Evolutionary conservation across 2,888 invertebrate genomes (phyloP), one percentile per base, ranked within the genome.

Genomic region (Oscheius sp.): DNA sequence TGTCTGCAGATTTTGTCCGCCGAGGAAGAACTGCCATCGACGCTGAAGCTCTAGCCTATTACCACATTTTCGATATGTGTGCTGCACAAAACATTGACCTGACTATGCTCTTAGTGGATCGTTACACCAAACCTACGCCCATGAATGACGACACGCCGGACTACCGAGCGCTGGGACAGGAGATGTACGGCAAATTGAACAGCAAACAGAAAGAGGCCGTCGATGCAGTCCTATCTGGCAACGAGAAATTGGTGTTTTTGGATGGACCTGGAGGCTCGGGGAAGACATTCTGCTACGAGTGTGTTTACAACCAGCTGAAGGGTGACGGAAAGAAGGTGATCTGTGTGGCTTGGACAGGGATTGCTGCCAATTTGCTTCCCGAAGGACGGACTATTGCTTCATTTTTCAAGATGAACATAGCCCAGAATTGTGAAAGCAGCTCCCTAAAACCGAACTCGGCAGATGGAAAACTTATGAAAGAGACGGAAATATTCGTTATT

Each of bases 181-280:
- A 52, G 17, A 33, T 48, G 34, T 65, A 29, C 25, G 20, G 17
- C 23, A 17, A 65, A 17, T 27, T 65, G n/a, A 65, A 65, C 20
- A 6, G 8, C 25, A 61, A 25, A 10, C 45, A 29, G 45, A 48
- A 27, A 6, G 17, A 23, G 25, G 31, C 33, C 48, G 52, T 57
- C 1, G 33, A 31, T 15, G 39, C n/a, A 1, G 42, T 42, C 8
- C 25, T 61, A 10, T 0, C 27, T 1, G 61, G 46, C 15, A 3
- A 37, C 5, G 10, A 23, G 20, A 65, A 34, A 20, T 31, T 65
- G 12, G 15, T 72, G 17, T 70, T 57, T 25, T 29, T 72, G 4
- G 69, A 63, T 27, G 72, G 70, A 15, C 63, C 69, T n/a, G 72
- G 70, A n/a, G 72, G 72, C 23, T 55, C 66, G 1, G 69, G 70